Percentiles rank a stretch among this genome's conserved stretches.
phyloP scores from a whole-genome alignment of 2,113 vertebrate species.

The Hydrochoerus hydrochaeris region DNA sequence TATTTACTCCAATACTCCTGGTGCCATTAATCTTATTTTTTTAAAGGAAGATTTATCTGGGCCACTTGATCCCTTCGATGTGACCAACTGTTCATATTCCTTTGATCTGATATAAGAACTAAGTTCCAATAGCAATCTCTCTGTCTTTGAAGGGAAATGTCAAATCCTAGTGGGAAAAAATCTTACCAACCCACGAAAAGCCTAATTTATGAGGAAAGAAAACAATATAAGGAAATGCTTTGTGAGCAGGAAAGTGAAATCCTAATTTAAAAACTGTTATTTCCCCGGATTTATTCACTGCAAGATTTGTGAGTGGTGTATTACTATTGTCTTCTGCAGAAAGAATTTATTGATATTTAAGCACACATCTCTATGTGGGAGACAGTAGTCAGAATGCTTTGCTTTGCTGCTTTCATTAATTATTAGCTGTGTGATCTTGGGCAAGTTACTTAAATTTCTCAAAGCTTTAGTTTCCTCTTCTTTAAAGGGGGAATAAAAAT shows the following conservation, averaged over 20 bases:
- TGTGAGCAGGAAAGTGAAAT: neutral
- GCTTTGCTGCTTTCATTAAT: neutral
- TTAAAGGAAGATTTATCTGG: slow-evolving; percentile 72
- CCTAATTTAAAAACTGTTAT: neutral
- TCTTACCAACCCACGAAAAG: neutral
- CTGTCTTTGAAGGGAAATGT: slow-evolving; percentile 58
- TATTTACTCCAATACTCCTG: slow-evolving; percentile 74
- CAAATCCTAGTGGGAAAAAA: slow-evolving; percentile 59
- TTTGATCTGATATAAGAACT: slow-evolving; percentile 64
- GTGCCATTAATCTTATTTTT: slow-evolving; percentile 73
- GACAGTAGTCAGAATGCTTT: neutral
- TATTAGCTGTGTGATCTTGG: neutral
- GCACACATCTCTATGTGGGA: neutral
- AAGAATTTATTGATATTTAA: slow-evolving; percentile 1
- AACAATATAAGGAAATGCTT: slow-evolving; percentile 38
- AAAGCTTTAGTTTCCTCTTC: neutral
- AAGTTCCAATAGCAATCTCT: slow-evolving; percentile 68
- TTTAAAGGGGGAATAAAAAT: slow-evolving; percentile 18
- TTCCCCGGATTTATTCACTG: neutral
- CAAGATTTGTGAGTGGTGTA: neutral
- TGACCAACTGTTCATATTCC: slow-evolving; percentile 54
- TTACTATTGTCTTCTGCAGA: neutral
- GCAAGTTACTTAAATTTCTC: neutral
- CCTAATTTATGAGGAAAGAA: slow-evolving; percentile 5
- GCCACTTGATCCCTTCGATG: slow-evolving; percentile 53